Evolutionary conservation across 53 echinoderm and acorn worm genomes (phyloP).

Genomic region (Echinarachnius parma): DNA sequence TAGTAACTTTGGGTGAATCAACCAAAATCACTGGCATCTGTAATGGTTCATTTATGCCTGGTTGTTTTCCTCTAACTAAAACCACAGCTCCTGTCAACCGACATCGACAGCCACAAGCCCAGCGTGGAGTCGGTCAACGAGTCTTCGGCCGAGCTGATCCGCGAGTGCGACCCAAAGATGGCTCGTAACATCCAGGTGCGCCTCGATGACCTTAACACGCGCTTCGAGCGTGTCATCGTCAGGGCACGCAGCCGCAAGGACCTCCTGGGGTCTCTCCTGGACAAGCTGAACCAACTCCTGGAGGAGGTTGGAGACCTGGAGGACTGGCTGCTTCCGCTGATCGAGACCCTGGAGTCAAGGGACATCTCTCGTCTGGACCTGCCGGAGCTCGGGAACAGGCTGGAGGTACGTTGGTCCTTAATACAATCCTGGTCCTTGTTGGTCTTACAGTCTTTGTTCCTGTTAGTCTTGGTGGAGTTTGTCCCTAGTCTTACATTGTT

Average conservation of each 20-base stretch:
- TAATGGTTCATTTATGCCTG: too few relatives aligned
- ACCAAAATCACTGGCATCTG: too few relatives aligned
- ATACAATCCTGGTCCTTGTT: too few relatives aligned
- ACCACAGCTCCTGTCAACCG: constrained; percentile 84
- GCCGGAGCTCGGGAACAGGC: constrained; percentile 76
- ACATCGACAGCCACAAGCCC: constrained; percentile 99
- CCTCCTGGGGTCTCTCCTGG: constrained; percentile 70
- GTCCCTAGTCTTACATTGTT: too few relatives aligned
- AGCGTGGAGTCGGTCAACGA: constrained; percentile 91
- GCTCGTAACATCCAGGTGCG: constrained; percentile 84
- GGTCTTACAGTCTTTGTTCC: too few relatives aligned
- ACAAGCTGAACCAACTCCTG: constrained; percentile 67
- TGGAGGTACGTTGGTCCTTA: constrained; percentile 75
- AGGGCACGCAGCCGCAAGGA: constrained; percentile 79
- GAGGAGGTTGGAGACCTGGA: constrained; percentile 88
- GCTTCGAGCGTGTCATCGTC: constrained; percentile 82
- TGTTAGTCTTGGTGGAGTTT: too few relatives aligned
- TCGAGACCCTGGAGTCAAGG: constrained; percentile 77
- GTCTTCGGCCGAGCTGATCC: constrained; percentile 81
- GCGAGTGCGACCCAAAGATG: constrained; percentile 91
- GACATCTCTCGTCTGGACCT: constrained; percentile 80
- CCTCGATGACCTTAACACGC: constrained; percentile 92
- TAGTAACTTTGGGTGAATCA: too few relatives aligned
- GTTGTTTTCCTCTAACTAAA: too few relatives aligned
- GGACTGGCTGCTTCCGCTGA: constrained; percentile 89